These are phyloP conservation scores for Condylura cristata DNA, from an alignment of 2,113 vertebrate genomes.

Conservation along the genomic window DNA sequence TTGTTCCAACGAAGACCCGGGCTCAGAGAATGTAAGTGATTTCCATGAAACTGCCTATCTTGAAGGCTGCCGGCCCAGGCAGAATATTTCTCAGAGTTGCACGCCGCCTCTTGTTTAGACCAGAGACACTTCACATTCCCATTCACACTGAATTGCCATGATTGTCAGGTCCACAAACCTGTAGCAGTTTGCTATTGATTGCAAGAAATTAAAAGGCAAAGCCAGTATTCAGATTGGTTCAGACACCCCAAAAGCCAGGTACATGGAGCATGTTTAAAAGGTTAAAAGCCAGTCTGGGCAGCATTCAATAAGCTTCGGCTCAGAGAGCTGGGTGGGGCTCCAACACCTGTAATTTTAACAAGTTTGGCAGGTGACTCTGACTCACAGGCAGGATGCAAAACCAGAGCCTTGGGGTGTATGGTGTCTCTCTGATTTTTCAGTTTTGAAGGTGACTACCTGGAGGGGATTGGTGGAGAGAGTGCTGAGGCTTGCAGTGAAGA, in stretches of 20 bases:
- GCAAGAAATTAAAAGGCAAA: neutral
- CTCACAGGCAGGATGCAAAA: neutral
- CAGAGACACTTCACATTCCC: rapidly evolving
- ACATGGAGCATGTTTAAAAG: neutral
- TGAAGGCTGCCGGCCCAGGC: neutral
- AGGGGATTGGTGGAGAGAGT: neutral
- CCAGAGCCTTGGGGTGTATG: neutral
- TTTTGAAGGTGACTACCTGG: constrained; percentile 10
- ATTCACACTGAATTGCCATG: too few species aligned
- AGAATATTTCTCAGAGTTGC: too few species aligned
- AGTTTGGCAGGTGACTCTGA: neutral
- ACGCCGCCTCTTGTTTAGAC: neutral
- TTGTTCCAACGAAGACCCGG: neutral
- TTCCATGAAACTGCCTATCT: neutral
- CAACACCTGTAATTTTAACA: too few species aligned
- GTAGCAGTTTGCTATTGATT: neutral
- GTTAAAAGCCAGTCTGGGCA: too few species aligned
- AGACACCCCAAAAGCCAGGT: neutral
- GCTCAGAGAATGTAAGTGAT: neutral
- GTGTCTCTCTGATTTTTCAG: neutral
- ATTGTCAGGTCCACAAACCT: rapidly evolving
- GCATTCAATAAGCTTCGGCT: neutral
- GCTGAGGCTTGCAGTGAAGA: neutral
- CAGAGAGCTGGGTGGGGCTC: neutral
- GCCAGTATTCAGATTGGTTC: neutral